These are phyloP conservation scores for Zaprionus obscuricornis DNA, from an alignment of 2,888 invertebrate genomes.

Conservation along the genomic window DNA sequence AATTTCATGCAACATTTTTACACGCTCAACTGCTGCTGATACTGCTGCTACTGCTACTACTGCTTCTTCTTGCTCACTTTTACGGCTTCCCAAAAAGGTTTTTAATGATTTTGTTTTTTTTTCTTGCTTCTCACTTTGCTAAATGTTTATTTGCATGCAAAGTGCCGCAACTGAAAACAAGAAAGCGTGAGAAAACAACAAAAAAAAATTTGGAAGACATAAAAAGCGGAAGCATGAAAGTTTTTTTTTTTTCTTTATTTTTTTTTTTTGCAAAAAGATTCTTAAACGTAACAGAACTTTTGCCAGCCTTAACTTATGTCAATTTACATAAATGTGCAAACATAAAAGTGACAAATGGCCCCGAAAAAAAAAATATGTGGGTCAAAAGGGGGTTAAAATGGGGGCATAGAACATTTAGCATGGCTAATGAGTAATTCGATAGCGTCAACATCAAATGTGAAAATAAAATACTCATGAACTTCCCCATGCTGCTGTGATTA, in stretches of 20 bases:
- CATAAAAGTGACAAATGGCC: slow-evolving; percentile 49
- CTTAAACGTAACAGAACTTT: too few relatives aligned
- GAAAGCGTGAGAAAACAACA: slow-evolving; percentile 25
- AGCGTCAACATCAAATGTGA: slow-evolving; percentile 32
- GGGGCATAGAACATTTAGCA: slow-evolving; percentile 38
- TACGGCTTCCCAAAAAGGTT: slow-evolving; percentile 53
- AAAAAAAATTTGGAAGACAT: background rate
- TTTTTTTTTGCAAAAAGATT: background rate
- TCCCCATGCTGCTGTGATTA: slow-evolving; percentile 66
- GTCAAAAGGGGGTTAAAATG: slow-evolving; percentile 10
- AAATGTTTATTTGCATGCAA: slow-evolving; percentile 58
- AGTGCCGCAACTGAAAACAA: slow-evolving; percentile 20
- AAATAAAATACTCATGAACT: slow-evolving; percentile 39
- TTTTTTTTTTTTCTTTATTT: too few relatives aligned
- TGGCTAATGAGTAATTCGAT: slow-evolving; percentile 58
- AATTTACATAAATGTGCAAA: slow-evolving; percentile 49
- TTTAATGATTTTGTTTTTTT: slow-evolving; percentile 49
- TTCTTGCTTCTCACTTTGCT: slow-evolving; percentile 12
- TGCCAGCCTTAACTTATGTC: slow-evolving; percentile 32
- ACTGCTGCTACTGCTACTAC: too few relatives aligned
- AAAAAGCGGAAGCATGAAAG: slow-evolving; percentile 13
- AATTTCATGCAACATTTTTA: slow-evolving; percentile 63
- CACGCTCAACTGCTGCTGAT: slow-evolving; percentile 43
- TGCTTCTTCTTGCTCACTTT: too few relatives aligned
- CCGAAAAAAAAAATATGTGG: slow-evolving; percentile 20